These are phyloP conservation scores for Melanostigma gelatinosum DNA, from an alignment of 2,113 vertebrate genomes.

Conservation along the genomic window DNA sequence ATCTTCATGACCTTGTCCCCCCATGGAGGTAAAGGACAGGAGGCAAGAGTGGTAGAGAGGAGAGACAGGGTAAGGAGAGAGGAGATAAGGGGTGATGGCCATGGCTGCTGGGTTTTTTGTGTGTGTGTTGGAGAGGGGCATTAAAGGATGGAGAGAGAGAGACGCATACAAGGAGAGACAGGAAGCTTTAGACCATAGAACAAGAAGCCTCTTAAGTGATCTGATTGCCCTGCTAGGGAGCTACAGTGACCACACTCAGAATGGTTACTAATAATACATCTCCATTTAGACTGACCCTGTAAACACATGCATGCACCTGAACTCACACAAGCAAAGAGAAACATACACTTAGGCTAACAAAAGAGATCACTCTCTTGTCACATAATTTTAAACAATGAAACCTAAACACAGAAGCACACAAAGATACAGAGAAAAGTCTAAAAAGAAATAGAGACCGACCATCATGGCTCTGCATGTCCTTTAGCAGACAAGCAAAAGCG, in stretches of 20 bases:
- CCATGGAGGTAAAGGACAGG: slow-evolving; percentile 72
- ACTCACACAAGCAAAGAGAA: slow-evolving; percentile 21
- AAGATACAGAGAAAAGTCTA: slow-evolving; percentile 25
- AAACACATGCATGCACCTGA: slow-evolving; percentile 38
- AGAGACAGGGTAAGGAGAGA: slow-evolving; percentile 55
- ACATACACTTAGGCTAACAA: slow-evolving; percentile 51
- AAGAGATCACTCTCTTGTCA: slow-evolving; percentile 50
- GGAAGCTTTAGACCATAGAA: slow-evolving; percentile 86
- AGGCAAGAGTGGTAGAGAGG: slow-evolving; percentile 53
- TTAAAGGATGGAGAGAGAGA: slow-evolving; percentile 60
- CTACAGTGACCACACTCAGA: slow-evolving; percentile 65
- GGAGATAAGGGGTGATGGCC: slow-evolving; percentile 72
- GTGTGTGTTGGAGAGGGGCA: slow-evolving; percentile 61
- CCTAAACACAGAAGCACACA: slow-evolving; percentile 23
- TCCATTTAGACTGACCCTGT: slow-evolving; percentile 72
- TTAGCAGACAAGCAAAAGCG: slow-evolving; percentile 57
- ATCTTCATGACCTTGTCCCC: slow-evolving; percentile 77
- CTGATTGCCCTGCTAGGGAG: slow-evolving; percentile 78
- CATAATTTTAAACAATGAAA: slow-evolving; percentile 24
- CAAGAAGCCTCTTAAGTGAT: slow-evolving; percentile 83
- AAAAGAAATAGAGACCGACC: slow-evolving; percentile 9
- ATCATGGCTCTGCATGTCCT: slow-evolving; percentile 28
- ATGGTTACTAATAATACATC: slow-evolving; percentile 81
- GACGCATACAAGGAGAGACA: slow-evolving; percentile 66
- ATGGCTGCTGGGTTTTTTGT: slow-evolving; percentile 61